Conservation (phyloP, 2,888 invertebrate genomes). For the Lobophora halterata region DNA sequence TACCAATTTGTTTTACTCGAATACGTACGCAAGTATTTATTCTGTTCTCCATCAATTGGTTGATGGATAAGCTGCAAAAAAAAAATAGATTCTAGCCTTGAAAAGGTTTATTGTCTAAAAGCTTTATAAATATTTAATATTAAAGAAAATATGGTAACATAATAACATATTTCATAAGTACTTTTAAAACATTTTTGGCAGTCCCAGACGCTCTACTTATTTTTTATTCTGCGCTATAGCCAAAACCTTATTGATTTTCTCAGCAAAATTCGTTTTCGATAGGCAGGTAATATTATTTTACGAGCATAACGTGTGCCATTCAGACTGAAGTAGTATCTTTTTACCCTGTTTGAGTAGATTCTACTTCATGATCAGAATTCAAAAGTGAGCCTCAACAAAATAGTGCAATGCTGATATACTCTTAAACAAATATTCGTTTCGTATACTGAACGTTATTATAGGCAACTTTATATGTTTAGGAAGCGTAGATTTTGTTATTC, state of each 20-base stretch:
- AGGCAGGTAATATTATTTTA: conserved; percentile 25
- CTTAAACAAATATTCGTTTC: conserved; percentile 54
- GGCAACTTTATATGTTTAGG: conserved; percentile 49
- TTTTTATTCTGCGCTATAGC: too few relatives aligned
- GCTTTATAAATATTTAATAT: too few relatives aligned
- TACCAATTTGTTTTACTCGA: too few relatives aligned
- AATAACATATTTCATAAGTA: too few relatives aligned
- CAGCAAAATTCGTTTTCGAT: neutral
- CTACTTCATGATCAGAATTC: conserved; percentile 15
- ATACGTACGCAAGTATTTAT: too few relatives aligned
- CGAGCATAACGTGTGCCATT: conserved; percentile 17
- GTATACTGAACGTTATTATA: conserved; percentile 64
- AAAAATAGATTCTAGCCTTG: too few relatives aligned
- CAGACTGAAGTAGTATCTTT: conserved; percentile 6
- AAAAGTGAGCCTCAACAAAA: conserved; percentile 24
- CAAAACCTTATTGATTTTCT: conserved; percentile 2
- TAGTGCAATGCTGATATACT: conserved; percentile 38
- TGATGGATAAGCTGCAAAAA: too few relatives aligned
- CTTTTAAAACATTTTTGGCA: too few relatives aligned
- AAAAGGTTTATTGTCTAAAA: too few relatives aligned
- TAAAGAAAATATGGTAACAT: too few relatives aligned
- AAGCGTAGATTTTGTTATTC: conserved; percentile 3
- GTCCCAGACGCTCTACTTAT: too few relatives aligned
- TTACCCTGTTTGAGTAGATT: conserved; percentile 1
- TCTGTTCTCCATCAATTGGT: too few relatives aligned